Percentiles rank a stretch among this genome's conserved stretches.
phyloP scores from a whole-genome alignment of 2,888 invertebrate genomes.

The Ecdyonurus torrentis region DNA sequence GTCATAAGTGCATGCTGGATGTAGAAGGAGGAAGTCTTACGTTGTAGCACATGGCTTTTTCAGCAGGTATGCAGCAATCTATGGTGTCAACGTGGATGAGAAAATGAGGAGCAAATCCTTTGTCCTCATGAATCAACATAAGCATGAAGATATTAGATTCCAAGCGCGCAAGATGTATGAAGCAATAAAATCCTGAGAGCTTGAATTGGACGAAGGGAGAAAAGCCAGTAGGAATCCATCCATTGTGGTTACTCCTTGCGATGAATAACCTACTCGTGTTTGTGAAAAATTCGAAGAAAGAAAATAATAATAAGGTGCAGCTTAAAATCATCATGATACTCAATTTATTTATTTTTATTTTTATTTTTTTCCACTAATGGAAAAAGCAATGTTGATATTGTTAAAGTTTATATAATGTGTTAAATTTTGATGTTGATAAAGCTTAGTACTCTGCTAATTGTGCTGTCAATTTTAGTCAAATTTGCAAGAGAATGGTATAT shows the following conservation, averaged over 20 bases:
- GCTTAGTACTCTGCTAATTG: no score
- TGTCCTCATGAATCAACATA: conserved; percentile 23
- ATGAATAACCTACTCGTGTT: no score
- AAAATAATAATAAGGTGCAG: no score
- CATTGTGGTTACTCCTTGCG: conserved; percentile 1
- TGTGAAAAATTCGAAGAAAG: not conserved
- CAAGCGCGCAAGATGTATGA: conserved; percentile 23
- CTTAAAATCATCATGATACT: no score
- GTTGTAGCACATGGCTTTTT: conserved; percentile 8
- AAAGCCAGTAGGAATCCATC: not conserved
- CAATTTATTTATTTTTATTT: no score
- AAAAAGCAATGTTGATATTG: not conserved
- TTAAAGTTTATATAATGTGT: not conserved
- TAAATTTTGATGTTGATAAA: no score
- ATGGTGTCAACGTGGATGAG: conserved; percentile 25
- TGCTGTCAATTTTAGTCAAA: no score
- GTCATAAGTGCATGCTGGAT: no score
- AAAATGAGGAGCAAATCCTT: conserved; percentile 23
- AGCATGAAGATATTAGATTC: conserved; percentile 24
- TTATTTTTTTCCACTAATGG: not conserved
- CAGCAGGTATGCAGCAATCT: conserved; percentile 27
- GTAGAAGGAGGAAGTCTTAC: not conserved
- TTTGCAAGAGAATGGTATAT: no score
- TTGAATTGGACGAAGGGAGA: not conserved
- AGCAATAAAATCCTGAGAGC: conserved; percentile 19